Evolutionary conservation across 1,140 invertebrate genomes (phyloP).

Genomic region (Drosophila nigrodunni): DNA sequence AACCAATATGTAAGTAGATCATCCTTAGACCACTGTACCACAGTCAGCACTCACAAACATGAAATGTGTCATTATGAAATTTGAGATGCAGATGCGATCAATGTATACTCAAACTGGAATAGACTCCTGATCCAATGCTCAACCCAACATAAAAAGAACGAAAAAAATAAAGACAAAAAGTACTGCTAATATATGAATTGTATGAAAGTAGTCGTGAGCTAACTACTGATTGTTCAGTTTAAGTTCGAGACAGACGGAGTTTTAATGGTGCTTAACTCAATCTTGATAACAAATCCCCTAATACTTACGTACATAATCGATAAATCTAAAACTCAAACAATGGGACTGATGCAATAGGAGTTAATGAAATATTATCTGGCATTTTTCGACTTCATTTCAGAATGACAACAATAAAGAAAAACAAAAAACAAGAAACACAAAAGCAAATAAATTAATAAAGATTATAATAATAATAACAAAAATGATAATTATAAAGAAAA

Average conservation of each 20-base stretch:
- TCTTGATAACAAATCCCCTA: slow-evolving; percentile 60
- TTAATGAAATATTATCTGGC: slow-evolving; percentile 52
- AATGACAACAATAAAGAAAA: slow-evolving; percentile 12
- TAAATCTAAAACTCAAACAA: slow-evolving; percentile 68
- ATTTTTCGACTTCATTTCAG: slow-evolving; percentile 28
- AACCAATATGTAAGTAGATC: slow-evolving; percentile 22
- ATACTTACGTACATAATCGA: slow-evolving; percentile 35
- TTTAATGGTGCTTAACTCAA: slow-evolving; percentile 78
- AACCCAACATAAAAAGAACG: slow-evolving; percentile 22
- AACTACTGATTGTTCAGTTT: slow-evolving; percentile 3
- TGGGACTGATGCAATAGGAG: slow-evolving; percentile 78
- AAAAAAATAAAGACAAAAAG: no score
- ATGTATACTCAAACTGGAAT: slow-evolving; percentile 9
- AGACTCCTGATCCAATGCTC: slow-evolving; percentile 33
- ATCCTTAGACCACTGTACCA: slow-evolving; percentile 34
- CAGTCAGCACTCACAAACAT: slow-evolving; percentile 35
- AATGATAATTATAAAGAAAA: slow-evolving; percentile 38
- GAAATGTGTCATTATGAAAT: slow-evolving; percentile 15
- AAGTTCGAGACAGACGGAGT: slow-evolving; percentile 26
- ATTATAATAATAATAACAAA: slow-evolving; percentile 8
- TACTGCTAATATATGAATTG: slow-evolving; percentile 14
- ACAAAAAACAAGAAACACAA: slow-evolving; percentile 4
- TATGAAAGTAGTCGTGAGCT: background rate
- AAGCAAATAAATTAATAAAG: slow-evolving; percentile 2
- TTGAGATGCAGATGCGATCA: slow-evolving; percentile 15